Percentiles rank a stretch among this genome's conserved stretches.
phyloP scores from a whole-genome alignment of 2,888 invertebrate genomes.

The Cosmia pyralina region DNA sequence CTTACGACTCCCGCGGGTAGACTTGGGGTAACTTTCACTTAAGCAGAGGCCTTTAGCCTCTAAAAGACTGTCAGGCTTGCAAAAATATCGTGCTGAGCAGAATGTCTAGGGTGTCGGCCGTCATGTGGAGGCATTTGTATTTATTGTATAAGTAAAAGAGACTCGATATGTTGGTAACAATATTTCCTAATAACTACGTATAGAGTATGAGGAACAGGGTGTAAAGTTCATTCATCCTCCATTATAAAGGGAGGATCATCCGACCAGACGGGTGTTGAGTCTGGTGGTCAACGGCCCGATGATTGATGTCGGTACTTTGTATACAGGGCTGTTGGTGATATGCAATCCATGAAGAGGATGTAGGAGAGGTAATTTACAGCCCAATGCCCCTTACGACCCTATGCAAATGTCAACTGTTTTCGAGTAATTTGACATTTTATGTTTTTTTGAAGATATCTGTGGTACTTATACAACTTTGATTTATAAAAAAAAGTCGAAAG shows the following conservation, averaged over 20 bases:
- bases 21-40: slow-evolving; percentile 21
- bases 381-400: no score
- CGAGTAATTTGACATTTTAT: no score
- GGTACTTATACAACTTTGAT: no score
- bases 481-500: no score
- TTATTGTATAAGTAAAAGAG: neutral
- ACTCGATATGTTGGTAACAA: neutral
- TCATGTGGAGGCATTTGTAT: neutral
- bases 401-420: no score
- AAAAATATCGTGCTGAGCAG: neutral
- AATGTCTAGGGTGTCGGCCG: neutral
- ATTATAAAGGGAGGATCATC: neutral
- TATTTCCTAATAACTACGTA: neutral
- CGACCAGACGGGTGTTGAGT: neutral
- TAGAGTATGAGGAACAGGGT: no score
- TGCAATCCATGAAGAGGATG: no score
- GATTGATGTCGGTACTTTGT: neutral
- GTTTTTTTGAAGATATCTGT: no score
- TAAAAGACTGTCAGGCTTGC: neutral
- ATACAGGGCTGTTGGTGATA: neutral
- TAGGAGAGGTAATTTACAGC: no score
- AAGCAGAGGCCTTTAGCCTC: no score
- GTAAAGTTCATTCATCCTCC: neutral
- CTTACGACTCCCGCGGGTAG: slow-evolving; percentile 39
- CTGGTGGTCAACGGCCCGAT: neutral